Percentiles rank a stretch among this genome's conserved stretches.
Evolutionary conservation across 2,888 invertebrate genomes (phyloP).

Genomic region (Volucella bombylans): DNA sequence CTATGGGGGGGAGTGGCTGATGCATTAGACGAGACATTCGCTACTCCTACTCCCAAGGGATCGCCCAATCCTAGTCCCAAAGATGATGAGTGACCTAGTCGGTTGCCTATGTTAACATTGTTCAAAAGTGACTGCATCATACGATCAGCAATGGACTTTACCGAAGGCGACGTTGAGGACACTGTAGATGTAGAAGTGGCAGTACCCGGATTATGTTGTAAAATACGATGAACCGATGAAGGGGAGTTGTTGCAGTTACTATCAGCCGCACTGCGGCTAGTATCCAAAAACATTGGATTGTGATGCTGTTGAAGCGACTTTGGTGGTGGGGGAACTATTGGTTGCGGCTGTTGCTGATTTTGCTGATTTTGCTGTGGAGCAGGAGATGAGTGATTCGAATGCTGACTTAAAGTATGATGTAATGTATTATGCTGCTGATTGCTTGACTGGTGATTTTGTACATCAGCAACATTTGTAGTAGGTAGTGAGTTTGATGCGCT

Average conservation of each 20-base stretch:
- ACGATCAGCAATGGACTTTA: conserved; percentile 76
- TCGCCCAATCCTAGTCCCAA: conserved; percentile 76
- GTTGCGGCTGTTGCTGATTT: conserved; percentile 65
- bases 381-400: conserved; percentile 65
- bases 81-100: conserved; percentile 79
- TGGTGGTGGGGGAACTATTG: conserved; percentile 46
- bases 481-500: conserved; percentile 68
- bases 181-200: conserved; percentile 25
- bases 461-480: conserved; percentile 30
- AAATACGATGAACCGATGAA: conserved; percentile 45
- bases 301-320: conserved; percentile 60
- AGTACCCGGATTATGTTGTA: conserved; percentile 46
- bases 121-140: conserved; percentile 75
- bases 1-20: conserved; percentile 52
- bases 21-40: conserved; percentile 15
- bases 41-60: conserved; percentile 18
- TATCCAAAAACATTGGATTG: conserved; percentile 59
- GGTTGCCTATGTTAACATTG: conserved; percentile 78
- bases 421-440: conserved; percentile 57
- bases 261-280: conserved; percentile 42
- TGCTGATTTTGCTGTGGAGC: conserved; percentile 48
- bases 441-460: conserved; percentile 64
- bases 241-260: conserved; percentile 40
- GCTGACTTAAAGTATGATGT: conserved; percentile 69
- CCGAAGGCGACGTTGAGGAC: conserved; percentile 72